phyloP scores from a whole-genome alignment of 2,888 invertebrate genomes.

The Cylloceria caligata region DNA sequence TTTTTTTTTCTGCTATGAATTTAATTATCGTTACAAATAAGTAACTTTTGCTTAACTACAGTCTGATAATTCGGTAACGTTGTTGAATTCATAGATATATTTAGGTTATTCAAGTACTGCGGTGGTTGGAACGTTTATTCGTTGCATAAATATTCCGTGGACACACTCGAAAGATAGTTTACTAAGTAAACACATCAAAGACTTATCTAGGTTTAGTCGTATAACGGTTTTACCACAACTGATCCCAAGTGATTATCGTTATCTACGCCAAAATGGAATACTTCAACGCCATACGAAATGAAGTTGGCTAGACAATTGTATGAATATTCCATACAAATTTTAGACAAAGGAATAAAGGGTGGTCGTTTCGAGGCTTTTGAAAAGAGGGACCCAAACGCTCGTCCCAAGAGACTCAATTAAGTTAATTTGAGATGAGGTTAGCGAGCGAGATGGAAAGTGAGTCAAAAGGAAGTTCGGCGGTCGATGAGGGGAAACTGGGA shows the following conservation, averaged over 20 bases:
- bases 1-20: not conserved
- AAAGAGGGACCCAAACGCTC: constrained; percentile 19
- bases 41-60: not conserved
- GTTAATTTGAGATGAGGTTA: constrained; percentile 61
- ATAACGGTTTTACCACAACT: not conserved
- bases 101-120: too few relatives aligned
- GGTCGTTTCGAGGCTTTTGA: constrained; percentile 23
- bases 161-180: not conserved
- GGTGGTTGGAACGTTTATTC: not conserved
- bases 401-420: constrained; percentile 70
- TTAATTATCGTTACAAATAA: not conserved
- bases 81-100: too few relatives aligned
- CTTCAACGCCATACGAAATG: not conserved
- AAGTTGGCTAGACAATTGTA: constrained; percentile 20
- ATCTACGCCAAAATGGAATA: constrained; percentile 1
- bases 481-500: constrained; percentile 43
- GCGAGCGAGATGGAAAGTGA: constrained; percentile 20
- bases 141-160: not conserved
- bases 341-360: constrained; percentile 43
- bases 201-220: not conserved
- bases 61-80: not conserved
- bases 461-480: constrained; percentile 50
- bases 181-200: not conserved
- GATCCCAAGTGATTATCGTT: not conserved
- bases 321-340: constrained; percentile 17